phyloP scores from a whole-genome alignment of 2,797 vertebrate genomes.

The Craterocephalus amniculus region DNA sequence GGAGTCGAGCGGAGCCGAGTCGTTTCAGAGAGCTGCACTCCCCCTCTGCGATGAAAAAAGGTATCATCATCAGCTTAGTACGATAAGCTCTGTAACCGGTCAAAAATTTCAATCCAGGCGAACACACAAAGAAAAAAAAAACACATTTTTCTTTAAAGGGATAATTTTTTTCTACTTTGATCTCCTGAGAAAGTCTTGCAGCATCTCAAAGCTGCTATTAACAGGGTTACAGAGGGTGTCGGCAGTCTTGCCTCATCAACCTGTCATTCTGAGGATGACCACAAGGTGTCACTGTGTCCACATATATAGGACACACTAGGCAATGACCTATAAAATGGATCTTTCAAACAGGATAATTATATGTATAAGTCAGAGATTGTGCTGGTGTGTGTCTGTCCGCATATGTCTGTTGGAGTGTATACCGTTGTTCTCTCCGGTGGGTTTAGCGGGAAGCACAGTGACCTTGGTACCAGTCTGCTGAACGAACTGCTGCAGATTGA shows the following conservation, averaged over 20 bases:
- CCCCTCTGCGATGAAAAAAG: conserved; percentile 64
- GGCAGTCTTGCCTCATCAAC: conserved; percentile 6
- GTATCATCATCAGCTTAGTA: not conserved
- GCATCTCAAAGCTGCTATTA: conserved; percentile 17
- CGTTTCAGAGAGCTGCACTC: conserved; percentile 89
- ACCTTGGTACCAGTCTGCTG: conserved; percentile 97
- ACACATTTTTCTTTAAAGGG: not conserved
- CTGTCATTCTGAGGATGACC: conserved; percentile 34
- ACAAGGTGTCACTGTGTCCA: conserved; percentile 60
- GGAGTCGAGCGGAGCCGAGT: conserved; percentile 87
- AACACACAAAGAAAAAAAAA: not conserved
- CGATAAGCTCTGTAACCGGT: not conserved
- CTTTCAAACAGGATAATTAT: not conserved
- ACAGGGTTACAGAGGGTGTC: conserved; percentile 28
- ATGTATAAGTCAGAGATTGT: not conserved
- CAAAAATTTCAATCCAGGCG: not conserved
- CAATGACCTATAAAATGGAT: conserved; percentile 18
- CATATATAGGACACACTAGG: conserved; percentile 18
- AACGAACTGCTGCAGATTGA: conserved; percentile 98
- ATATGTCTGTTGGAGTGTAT: conserved; percentile 11
- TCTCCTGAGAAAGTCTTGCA: conserved; percentile 24
- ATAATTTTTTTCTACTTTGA: not conserved
- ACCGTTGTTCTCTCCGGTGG: conserved; percentile 76
- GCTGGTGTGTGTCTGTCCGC: not conserved
- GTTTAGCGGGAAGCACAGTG: conserved; percentile 91